These are phyloP conservation scores for Strix aluco DNA, from an alignment of 2,113 vertebrate genomes.

Conservation along the genomic window DNA sequence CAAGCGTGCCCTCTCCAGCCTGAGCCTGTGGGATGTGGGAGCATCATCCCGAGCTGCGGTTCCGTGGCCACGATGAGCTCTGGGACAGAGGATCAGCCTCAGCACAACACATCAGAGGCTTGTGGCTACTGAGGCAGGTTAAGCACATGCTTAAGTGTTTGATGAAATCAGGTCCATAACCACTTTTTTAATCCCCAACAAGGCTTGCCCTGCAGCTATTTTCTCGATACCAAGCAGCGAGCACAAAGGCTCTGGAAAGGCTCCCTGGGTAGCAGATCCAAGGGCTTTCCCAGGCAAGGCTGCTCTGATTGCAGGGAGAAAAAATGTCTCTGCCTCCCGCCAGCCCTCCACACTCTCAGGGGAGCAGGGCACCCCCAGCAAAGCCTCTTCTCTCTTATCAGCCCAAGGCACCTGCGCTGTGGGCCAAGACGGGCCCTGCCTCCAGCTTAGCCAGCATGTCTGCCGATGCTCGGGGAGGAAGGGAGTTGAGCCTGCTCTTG, in stretches of 20 bases:
- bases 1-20: accelerated
- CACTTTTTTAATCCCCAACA: background rate
- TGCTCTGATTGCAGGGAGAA: background rate
- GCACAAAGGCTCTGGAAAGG: background rate
- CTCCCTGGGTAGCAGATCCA: background rate
- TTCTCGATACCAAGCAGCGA: background rate
- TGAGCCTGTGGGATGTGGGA: accelerated
- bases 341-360: background rate
- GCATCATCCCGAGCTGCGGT: accelerated
- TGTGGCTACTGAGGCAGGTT: background rate
- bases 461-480: background rate
- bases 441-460: background rate
- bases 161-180: background rate
- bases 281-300: background rate
- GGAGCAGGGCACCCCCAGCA: background rate
- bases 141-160: background rate
- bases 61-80: background rate
- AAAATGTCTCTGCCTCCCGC: background rate
- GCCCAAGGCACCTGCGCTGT: background rate
- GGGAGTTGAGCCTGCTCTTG: background rate
- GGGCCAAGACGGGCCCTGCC: background rate
- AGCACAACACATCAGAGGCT: background rate
- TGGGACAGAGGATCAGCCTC: background rate
- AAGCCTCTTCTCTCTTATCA: background rate
- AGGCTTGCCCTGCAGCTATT: background rate